phyloP scores from a whole-genome alignment of 2,113 vertebrate species.

The Sminthopsis crassicaudata region DNA sequence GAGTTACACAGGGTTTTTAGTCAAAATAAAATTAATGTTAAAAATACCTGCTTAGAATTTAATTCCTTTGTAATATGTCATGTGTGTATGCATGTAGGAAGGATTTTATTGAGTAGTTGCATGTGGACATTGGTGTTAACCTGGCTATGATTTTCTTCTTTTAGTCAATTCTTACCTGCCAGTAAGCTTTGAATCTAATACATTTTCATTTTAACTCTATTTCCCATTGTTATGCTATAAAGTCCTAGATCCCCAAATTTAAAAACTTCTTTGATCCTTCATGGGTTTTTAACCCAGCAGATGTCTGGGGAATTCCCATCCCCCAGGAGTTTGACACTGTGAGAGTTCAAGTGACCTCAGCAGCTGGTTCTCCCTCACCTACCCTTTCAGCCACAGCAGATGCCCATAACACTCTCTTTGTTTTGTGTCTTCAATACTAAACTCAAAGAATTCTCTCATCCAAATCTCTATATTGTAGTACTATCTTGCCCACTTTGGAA shows the following conservation, averaged over 20 bases:
- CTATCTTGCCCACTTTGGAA: constrained; percentile 10
- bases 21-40: neutral
- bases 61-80: constrained; percentile 26
- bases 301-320: constrained; percentile 71
- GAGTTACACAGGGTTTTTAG: neutral
- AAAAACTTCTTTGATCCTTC: constrained; percentile 72
- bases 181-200: constrained; percentile 51
- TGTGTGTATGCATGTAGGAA: constrained; percentile 3
- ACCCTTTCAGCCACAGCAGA: constrained; percentile 56
- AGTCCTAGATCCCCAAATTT: constrained; percentile 63
- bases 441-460: neutral
- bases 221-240: constrained; percentile 55
- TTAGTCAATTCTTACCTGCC: constrained; percentile 69
- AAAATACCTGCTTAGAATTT: constrained; percentile 30
- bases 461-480: neutral
- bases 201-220: constrained; percentile 65
- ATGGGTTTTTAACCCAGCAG: constrained; percentile 75
- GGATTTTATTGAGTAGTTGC: constrained; percentile 51
- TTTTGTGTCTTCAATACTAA: constrained; percentile 22
- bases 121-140: constrained; percentile 32
- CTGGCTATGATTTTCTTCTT: constrained; percentile 48
- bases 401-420: constrained; percentile 57
- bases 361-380: constrained; percentile 73
- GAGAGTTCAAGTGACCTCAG: constrained; percentile 72
- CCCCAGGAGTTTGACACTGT: constrained; percentile 66